A percentile compares a stretch with the other conserved stretches of the same genome.
Conservation (phyloP, 92 coral and sea anemone species). For the Pocillopora grandis region DNA sequence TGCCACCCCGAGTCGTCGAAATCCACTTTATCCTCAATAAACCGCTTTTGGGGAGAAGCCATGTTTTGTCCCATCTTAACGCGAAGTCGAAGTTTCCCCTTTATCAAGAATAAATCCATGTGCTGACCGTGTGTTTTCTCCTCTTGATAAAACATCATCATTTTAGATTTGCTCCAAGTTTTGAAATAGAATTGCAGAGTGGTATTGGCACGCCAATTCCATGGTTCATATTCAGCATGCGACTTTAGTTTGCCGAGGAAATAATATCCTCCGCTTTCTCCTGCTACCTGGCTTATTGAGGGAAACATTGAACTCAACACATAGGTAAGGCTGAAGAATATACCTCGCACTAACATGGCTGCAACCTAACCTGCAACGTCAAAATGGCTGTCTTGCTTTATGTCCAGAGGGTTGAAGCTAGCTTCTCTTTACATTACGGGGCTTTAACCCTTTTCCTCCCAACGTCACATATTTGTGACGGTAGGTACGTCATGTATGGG, state of each 20-base stretch:
- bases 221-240: slow-evolving; percentile 54
- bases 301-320: background rate
- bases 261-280: slow-evolving; percentile 10
- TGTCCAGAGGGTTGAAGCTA: background rate
- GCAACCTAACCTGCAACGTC: background rate
- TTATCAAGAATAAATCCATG: slow-evolving; percentile 54
- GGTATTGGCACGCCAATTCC: slow-evolving; percentile 38
- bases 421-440: background rate
- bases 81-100: slow-evolving; percentile 50
- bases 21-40: slow-evolving; percentile 7
- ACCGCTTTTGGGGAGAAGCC: background rate
- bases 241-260: slow-evolving; percentile 15
- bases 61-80: slow-evolving; percentile 39
- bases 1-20: slow-evolving; percentile 64
- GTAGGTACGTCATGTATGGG: too few relatives aligned
- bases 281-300: background rate
- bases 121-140: background rate
- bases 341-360: slow-evolving; percentile 11
- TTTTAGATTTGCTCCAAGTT: background rate
- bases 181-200: slow-evolving; percentile 36
- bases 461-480: too few relatives aligned
- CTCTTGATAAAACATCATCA: slow-evolving; percentile 31
- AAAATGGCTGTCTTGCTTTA: too few relatives aligned
- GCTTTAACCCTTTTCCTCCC: too few relatives aligned
- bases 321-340: background rate